Conservation (phyloP, 2,888 invertebrate genomes). For the Byasa hedistus region DNA sequence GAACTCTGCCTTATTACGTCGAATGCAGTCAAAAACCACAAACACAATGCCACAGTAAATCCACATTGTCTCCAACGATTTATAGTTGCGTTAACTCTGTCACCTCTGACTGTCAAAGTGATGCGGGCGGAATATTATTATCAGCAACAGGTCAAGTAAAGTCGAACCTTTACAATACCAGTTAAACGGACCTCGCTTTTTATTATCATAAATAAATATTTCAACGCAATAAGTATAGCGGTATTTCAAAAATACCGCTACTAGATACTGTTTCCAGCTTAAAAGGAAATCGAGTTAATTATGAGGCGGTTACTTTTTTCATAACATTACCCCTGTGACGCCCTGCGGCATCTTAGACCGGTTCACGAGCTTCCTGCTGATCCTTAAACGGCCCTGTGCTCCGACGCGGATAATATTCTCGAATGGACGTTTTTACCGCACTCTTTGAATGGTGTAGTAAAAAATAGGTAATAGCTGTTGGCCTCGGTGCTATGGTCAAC, state of each 20-base stretch:
- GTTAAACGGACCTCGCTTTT: conserved; percentile 26
- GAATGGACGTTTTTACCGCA: conserved; percentile 49
- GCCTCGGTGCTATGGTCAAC: conserved; percentile 38
- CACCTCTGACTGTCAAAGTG: conserved; percentile 15
- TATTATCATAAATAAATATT: conserved; percentile 23
- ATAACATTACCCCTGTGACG: conserved; percentile 44
- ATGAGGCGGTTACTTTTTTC: conserved; percentile 55
- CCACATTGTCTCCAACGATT: conserved; percentile 22
- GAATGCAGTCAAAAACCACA: conserved; percentile 21
- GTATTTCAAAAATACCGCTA: conserved; percentile 40
- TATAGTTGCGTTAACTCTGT: conserved; percentile 23
- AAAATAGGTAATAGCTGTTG: conserved; percentile 46
- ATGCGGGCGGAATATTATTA: conserved; percentile 28
- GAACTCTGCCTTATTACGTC: background rate
- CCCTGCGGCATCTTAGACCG: conserved; percentile 48
- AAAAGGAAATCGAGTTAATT: conserved; percentile 55
- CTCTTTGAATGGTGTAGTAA: conserved; percentile 45
- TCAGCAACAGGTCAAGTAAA: conserved; percentile 11
- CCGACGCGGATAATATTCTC: conserved; percentile 59
- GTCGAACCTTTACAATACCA: conserved; percentile 21
- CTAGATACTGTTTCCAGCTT: conserved; percentile 47
- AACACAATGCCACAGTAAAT: conserved; percentile 18
- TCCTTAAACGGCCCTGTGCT: conserved; percentile 62
- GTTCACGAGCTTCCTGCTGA: conserved; percentile 62
- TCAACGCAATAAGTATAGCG: conserved; percentile 40